Percentiles rank a stretch among this genome's conserved stretches.
Conservation (phyloP, 2,888 invertebrate species). For the Papilio elwesi region DNA sequence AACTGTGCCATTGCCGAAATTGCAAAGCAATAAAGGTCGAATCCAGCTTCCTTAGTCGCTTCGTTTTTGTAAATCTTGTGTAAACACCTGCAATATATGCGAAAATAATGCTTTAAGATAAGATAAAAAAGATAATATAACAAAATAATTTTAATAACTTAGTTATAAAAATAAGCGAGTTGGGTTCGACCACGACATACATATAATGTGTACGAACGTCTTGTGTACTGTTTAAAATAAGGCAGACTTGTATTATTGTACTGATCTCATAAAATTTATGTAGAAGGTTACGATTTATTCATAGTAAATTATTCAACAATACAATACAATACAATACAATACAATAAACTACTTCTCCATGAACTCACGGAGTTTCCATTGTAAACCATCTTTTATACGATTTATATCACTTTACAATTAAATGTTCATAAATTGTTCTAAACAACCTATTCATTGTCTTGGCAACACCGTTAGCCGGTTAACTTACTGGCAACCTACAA, state of each 20-base stretch:
- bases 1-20: conserved; percentile 70
- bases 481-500: conserved; percentile 57
- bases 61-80: background rate
- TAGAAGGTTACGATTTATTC: conserved; percentile 1
- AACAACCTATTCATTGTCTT: conserved; percentile 54
- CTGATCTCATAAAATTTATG: conserved; percentile 1
- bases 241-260: background rate
- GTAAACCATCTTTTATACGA: background rate
- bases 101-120: too few species aligned
- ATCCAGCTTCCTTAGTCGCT: conserved; percentile 36
- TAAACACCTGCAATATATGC: background rate
- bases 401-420: conserved; percentile 1
- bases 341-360: background rate
- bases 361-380: background rate
- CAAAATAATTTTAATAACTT: too few species aligned
- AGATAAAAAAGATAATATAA: too few species aligned
- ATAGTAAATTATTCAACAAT: background rate
- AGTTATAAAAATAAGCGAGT: too few species aligned
- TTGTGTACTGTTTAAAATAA: background rate
- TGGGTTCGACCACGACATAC: too few species aligned
- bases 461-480: conserved; percentile 60
- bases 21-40: conserved; percentile 62
- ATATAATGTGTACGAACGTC: background rate
- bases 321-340: background rate
- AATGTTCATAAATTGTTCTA: background rate